Evolutionary conservation across 2,888 invertebrate species (phyloP), one percentile per base, ranked within the genome.

Genomic region (Cenopis cana): DNA sequence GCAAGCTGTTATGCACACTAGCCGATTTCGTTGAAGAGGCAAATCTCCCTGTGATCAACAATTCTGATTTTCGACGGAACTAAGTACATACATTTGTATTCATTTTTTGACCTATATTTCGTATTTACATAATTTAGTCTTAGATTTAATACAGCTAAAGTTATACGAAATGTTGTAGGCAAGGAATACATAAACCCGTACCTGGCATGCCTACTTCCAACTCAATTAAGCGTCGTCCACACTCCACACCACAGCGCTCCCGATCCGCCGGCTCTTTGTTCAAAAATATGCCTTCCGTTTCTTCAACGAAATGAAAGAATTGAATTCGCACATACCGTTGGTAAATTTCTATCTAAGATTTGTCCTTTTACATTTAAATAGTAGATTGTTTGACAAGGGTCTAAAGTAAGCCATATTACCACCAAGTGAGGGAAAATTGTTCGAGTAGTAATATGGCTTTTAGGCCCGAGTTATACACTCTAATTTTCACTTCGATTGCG

Each of bases 271-370:
- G 50, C 57, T 57, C 67, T 67, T 67, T 67, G 67, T 59, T 59
- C 49, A 24, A 67, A 67, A 57, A 67, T 67, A 50, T 57, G 67
- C 50, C 57, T 67, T 64, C 52, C 36, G 50, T 11, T 59, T 59
- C 33, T 50, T 59, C 50, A 59, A 57, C 56, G 57, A 67, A 49
- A 67, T 67, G 67, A 67, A 59, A 59, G 57, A 67, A 67, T 18
- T 59, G 18, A 50, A 67, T 67, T 52, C 50, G 57, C 67, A 59
- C 50, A 57, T 59, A 67, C 50, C 50, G 1, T 50, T 38, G 67
- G 59, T 67, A 50, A 66, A 59, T 52, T 36, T 50, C 50, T 24
- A 59, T 38, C 20, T 50, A n/a, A 67, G 59, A 57, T 59, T 67
- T 59, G 17, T 5, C 6, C 33, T 2, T 29, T 29, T 33, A 33